Evolutionary conservation across 2,888 invertebrate species (phyloP).

Genomic region (Ophion costatus): DNA sequence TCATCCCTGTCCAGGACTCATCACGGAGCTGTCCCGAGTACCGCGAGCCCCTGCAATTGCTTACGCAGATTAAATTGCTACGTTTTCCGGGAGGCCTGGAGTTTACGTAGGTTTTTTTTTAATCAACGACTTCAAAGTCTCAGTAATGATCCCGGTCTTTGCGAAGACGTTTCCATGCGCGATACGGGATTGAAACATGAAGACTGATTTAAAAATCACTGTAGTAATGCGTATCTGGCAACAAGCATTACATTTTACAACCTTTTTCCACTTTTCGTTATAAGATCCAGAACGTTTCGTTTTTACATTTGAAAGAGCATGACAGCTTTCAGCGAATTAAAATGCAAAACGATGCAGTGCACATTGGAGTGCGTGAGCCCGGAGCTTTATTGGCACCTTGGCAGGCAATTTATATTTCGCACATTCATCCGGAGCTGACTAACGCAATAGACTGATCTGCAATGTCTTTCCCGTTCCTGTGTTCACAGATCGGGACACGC

Average conservation of each 20-base stretch:
- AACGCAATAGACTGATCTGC: background rate
- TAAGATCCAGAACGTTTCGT: background rate
- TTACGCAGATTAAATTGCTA: conserved; percentile 57
- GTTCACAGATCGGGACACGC: conserved; percentile 84
- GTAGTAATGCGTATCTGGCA: background rate
- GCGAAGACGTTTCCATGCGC: conserved; percentile 63
- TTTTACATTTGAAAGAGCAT: no score
- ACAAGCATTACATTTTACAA: no score
- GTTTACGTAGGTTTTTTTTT: conserved; percentile 72
- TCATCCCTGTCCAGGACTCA: conserved; percentile 31
- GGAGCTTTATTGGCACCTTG: no score
- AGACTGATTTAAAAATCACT: conserved; percentile 3
- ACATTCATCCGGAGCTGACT: background rate
- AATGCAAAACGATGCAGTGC: no score
- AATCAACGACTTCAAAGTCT: conserved; percentile 82
- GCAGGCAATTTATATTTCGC: no score
- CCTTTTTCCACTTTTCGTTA: background rate
- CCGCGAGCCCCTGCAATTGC: conserved; percentile 48
- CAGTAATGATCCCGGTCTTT: conserved; percentile 64
- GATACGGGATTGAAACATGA: conserved; percentile 13
- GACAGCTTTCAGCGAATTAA: background rate
- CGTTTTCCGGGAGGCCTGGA: conserved; percentile 36
- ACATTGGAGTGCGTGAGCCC: background rate
- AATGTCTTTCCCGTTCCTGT: background rate
- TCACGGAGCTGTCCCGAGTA: conserved; percentile 11